Percentiles rank a stretch among this genome's conserved stretches.
Evolutionary conservation across 2,797 vertebrate genomes (phyloP).

Genomic region (Loris lydekkerianus): DNA sequence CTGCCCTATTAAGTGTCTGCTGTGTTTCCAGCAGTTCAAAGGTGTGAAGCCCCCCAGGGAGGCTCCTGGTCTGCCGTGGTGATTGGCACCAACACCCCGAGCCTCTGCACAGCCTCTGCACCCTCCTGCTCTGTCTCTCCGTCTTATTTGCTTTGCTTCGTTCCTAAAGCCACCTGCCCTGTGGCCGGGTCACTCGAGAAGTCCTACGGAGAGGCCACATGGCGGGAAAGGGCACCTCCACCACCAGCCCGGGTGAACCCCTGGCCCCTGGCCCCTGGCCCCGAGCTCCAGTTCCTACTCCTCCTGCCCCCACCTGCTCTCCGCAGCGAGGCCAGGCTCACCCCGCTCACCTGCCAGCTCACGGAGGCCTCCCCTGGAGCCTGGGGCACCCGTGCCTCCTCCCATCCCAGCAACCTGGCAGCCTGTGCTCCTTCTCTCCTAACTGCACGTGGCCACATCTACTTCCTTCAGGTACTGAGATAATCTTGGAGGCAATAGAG

Average conservation of each 20-base stretch:
- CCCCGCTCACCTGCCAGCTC: too few relatives aligned
- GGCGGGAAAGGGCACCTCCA: background rate
- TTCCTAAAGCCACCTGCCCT: background rate
- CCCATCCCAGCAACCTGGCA: too few relatives aligned
- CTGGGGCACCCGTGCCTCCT: too few relatives aligned
- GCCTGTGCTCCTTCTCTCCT: background rate
- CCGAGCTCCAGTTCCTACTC: too few relatives aligned
- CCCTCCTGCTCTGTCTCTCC: background rate
- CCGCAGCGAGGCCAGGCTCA: too few relatives aligned
- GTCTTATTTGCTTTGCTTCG: background rate
- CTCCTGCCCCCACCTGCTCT: too few relatives aligned
- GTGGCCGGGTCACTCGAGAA: background rate
- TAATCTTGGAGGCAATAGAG: background rate
- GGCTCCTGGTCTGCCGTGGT: too few relatives aligned
- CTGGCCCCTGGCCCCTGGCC: background rate
- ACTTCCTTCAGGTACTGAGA: background rate
- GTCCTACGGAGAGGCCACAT: background rate
- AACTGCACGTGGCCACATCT: background rate
- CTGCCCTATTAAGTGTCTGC: background rate
- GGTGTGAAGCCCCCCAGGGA: background rate
- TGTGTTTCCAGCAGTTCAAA: too few relatives aligned
- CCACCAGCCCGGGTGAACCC: background rate
- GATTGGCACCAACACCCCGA: too few relatives aligned
- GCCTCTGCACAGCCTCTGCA: background rate
- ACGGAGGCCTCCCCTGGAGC: too few relatives aligned